Evolutionary conservation across 1,140 invertebrate species (phyloP).

Genomic region (Drosophila arizonae): DNA sequence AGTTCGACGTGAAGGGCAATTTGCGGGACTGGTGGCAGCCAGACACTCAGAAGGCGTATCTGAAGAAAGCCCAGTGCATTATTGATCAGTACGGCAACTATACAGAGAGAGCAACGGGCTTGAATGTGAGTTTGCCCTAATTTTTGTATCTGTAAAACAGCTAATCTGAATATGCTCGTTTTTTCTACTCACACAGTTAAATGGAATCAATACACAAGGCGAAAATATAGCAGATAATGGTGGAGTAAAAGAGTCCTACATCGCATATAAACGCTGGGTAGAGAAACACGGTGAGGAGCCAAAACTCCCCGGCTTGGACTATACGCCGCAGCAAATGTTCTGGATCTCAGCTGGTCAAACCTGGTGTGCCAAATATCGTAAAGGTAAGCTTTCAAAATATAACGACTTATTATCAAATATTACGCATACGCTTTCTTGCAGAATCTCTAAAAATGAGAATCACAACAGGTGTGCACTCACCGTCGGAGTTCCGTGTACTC

Average conservation of each 20-base stretch:
- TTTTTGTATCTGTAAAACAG: neutral
- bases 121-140: slow-evolving; percentile 86
- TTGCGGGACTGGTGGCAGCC: slow-evolving; percentile 93
- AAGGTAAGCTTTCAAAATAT: slow-evolving; percentile 50
- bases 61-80: slow-evolving; percentile 91
- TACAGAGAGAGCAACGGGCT: slow-evolving; percentile 87
- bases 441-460: slow-evolving; percentile 90
- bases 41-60: slow-evolving; percentile 89
- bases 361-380: slow-evolving; percentile 85
- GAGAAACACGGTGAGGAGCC: slow-evolving; percentile 86
- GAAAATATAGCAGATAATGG: slow-evolving; percentile 97
- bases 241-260: slow-evolving; percentile 93
- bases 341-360: slow-evolving; percentile 87
- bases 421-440: slow-evolving; percentile 62
- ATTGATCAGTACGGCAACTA: slow-evolving; percentile 95
- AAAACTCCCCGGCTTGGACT: slow-evolving; percentile 87
- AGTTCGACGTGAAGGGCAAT: slow-evolving; percentile 95
- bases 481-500: slow-evolving; percentile 91
- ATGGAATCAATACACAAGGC: slow-evolving; percentile 94
- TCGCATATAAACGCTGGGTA: slow-evolving; percentile 90
- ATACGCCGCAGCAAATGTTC: slow-evolving; percentile 88
- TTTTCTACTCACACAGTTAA: slow-evolving; percentile 86
- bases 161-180: neutral
- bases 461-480: slow-evolving; percentile 90
- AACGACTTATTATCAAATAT: neutral